phyloP scores from a whole-genome alignment of 2,113 vertebrate genomes.

The Strix uralensis region DNA sequence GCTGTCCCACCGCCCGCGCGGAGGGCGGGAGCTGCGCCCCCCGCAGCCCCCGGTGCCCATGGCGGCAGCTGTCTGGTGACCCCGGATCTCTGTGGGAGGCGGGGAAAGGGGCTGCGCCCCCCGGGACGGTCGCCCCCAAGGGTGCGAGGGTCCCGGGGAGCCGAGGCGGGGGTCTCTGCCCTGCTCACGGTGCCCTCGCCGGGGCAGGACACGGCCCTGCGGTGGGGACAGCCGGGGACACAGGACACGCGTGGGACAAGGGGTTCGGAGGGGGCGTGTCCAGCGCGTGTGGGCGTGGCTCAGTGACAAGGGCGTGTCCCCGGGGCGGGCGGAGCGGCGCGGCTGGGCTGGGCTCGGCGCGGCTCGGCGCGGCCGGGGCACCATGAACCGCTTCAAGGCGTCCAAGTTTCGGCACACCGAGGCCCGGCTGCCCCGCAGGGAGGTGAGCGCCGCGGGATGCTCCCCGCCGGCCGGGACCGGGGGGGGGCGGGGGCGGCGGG shows the following conservation, averaged over 20 bases:
- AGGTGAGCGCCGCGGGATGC: neutral
- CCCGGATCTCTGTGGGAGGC: neutral
- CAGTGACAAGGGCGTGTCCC: neutral
- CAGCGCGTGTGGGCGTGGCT: too few species aligned
- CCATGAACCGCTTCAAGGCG: slow-evolving; percentile 91
- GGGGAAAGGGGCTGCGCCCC: neutral
- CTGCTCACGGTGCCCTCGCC: neutral
- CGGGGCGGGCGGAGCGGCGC: neutral
- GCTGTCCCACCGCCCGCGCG: too few species aligned
- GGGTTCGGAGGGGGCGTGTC: neutral
- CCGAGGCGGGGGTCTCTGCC: neutral
- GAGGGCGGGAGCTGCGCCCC: too few species aligned
- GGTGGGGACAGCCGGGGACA: neutral
- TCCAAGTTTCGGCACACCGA: slow-evolving; percentile 92
- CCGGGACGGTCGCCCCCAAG: neutral
- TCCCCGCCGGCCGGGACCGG: neutral
- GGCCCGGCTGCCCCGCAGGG: slow-evolving; percentile 82
- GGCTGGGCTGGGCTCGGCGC: neutral
- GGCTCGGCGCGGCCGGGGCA: neutral
- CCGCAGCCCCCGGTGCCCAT: neutral
- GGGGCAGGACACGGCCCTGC: neutral
- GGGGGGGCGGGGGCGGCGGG: neutral
- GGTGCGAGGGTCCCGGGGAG: neutral
- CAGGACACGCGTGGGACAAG: neutral
- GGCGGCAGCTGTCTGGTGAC: neutral